Base-by-base conservation (phyloP, 2,113 vertebrate species). In the Ranitomeya imitator region DNA sequence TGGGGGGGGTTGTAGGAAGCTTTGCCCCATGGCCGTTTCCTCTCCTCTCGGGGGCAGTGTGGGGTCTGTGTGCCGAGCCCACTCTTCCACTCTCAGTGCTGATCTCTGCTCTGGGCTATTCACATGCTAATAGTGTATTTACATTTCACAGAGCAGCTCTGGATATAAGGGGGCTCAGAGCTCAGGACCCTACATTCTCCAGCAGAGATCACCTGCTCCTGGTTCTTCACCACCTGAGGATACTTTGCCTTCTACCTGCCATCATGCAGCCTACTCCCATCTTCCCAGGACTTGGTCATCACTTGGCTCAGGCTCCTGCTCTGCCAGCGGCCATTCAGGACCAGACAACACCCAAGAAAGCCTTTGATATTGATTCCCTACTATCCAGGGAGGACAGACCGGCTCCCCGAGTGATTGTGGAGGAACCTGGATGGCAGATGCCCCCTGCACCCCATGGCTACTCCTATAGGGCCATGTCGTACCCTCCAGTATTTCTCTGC, bases 331-430 rank as follows among this genome's bases (percentile, higher is more conserved):
- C 37, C 16, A 0, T 51, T 2, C 61, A 63, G 3, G 23, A 59
- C 3, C 85, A 54, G 1, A 16, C 63, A 7, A 79, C 21, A 45
- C 84, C 85, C 6, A 90, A 55, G 80, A 78, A 87, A 12, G 87
- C 92, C 76, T 94, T 94, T 87, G 91, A 91, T n/a, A 90, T 94
- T 10, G 93, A 94, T 69, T 92, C 94, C 67, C 91, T 94, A 84
- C 91, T 94, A 45, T 89, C 92, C 14, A 91, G 67, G 78, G 67
- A 90, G 0, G 88, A 83, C 5, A 31, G 7, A 19, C 23, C 78
- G 15, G 60, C 60, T 12, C 11, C 89, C 79, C 59, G 45, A 11
- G 7, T 12, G 16, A 0, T 31, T 15, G 13, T 60, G 73, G 89
- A 83, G 9, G 79, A 60, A 54, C 23, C 7, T 26, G 37, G 67